A percentile compares a stretch with the other conserved stretches of the same genome.
These are phyloP conservation scores for Ferdinandea cuprea DNA, from an alignment of 2,888 invertebrate genomes.

Conservation along the genomic window DNA sequence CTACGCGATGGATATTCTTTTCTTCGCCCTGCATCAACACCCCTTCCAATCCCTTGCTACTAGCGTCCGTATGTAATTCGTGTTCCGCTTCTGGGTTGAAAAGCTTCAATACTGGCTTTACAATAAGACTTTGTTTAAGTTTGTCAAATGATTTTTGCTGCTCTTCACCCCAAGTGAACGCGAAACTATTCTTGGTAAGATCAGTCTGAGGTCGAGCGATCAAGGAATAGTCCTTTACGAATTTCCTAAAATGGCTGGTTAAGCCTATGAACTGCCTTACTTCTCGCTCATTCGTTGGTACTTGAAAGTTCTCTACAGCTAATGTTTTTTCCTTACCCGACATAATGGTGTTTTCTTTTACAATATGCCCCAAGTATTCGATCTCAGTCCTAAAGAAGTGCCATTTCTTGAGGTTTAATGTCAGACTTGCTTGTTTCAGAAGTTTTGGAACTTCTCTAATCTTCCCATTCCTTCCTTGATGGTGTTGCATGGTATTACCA, in stretches of 20 bases:
- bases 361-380: constrained; percentile 52
- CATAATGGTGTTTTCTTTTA: constrained; percentile 73
- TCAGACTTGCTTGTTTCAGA: constrained; percentile 34
- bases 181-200: constrained; percentile 12
- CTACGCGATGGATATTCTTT: not conserved
- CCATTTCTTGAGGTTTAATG: constrained; percentile 51
- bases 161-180: constrained; percentile 10
- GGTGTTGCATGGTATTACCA: constrained; percentile 34
- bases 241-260: constrained; percentile 77
- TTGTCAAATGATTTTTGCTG: constrained; percentile 11
- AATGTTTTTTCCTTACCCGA: constrained; percentile 75
- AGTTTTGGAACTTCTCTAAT: constrained; percentile 26
- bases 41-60: constrained; percentile 12
- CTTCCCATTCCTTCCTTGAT: constrained; percentile 29
- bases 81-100: not conserved
- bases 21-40: not conserved
- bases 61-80: constrained; percentile 20
- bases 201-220: constrained; percentile 24
- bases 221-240: constrained; percentile 67
- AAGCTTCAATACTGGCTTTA: constrained; percentile 4
- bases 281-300: constrained; percentile 69
- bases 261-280: no score
- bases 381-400: constrained; percentile 48
- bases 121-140: not conserved
- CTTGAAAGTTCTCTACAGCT: constrained; percentile 70